Evolutionary conservation across 2,888 invertebrate species (phyloP), one percentile per base, ranked within the genome.

Genomic region (Drosophila crucigera): DNA sequence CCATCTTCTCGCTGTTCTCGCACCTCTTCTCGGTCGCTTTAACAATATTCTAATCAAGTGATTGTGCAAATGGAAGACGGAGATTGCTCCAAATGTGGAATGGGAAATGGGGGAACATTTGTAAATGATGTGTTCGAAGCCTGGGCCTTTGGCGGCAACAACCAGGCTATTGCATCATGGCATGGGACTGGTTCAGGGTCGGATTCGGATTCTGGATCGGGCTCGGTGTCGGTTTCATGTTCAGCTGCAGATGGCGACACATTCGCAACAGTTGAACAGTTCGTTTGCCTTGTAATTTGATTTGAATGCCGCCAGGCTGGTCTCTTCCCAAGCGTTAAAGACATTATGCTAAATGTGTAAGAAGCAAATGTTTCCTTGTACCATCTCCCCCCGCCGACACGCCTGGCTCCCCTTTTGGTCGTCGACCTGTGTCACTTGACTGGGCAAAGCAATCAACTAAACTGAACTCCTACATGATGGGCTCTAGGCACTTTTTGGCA

Each of bases 261-360:
- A 74, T 78, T 88, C 81, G 77, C 75, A 79, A 84, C 80, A 80
- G 72, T 77, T 82, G 74, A 80, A 64, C 73, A 75, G 70, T 76
- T 84, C 71, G 72, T 76, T 81, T 81, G 76, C 68, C 55, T 55
- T 70, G 75, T 84, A 84, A 86, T 84, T 81, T 78, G 76, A 87
- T 83, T 84, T 81, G 72, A 70, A 74, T 68, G 65, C 30, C 52
- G 52, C 49, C 69, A 52, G 47, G 47, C 43, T 68, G 63, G 54
- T 52, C 63, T 56, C 30, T 52, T 59, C 28, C 43, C 71, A 67
- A 73, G 59, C 73, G 70, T 66, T 58, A 58, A 50, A 56, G 60
- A 43, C 74, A 68, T 69, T 75, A 66, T 67, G 60, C 55, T 72
- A 79, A 79, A 69, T 75, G 76, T 60, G 60, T 82, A 65, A 68